Evolutionary conservation across 2,797 vertebrate species (phyloP).

Genomic region (Sardinella longiceps): DNA sequence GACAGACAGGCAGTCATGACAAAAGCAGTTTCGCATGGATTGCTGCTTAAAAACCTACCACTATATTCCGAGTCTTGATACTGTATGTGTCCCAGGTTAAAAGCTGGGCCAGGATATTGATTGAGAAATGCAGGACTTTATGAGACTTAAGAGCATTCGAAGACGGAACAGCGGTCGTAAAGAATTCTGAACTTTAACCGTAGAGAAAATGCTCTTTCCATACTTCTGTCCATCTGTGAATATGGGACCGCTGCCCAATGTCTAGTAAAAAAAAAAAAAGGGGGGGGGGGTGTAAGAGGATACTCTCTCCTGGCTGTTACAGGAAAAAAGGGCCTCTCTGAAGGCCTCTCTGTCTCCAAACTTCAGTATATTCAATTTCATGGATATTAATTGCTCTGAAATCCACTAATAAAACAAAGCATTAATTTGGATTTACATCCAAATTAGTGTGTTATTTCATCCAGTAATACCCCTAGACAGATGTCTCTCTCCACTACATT

Average conservation of each 20-base stretch:
- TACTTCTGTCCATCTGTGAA: neutral
- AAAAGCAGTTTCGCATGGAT: neutral
- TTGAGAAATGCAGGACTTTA: conserved; percentile 10
- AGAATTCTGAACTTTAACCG: neutral
- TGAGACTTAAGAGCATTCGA: conserved; percentile 5
- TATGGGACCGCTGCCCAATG: neutral
- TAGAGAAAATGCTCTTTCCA: neutral
- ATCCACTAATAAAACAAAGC: conserved; percentile 24
- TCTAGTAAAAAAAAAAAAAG: neutral
- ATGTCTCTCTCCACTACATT: conserved; percentile 10
- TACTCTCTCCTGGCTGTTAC: neutral
- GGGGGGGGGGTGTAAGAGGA: neutral
- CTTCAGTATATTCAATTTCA: conserved; percentile 19
- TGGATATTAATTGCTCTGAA: conserved; percentile 23
- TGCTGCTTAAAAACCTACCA: neutral
- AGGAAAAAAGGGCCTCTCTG: neutral
- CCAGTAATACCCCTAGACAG: conserved; percentile 24
- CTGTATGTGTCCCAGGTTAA: neutral
- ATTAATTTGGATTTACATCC: conserved; percentile 18
- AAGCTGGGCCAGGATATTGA: neutral
- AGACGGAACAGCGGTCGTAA: neutral
- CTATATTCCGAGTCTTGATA: neutral
- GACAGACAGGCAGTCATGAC: neutral
- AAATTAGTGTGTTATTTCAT: conserved; percentile 24
- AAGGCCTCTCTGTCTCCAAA: neutral